A percentile compares a stretch with the other conserved stretches of the same genome.
These are phyloP conservation scores for Sebastes kiyomatsui DNA, from an alignment of 2,797 vertebrate species.

Conservation along the genomic window DNA sequence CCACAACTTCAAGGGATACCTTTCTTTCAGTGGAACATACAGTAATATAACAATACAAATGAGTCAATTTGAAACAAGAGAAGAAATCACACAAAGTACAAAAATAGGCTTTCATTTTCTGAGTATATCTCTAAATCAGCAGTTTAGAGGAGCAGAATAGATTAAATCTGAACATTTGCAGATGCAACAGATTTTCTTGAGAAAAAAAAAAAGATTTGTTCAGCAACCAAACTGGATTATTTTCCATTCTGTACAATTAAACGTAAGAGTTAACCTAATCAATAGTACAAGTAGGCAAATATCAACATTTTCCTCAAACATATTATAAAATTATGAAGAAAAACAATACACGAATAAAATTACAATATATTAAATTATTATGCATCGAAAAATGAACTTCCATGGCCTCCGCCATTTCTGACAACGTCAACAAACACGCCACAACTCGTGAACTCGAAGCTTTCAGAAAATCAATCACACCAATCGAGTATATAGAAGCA, in stretches of 20 bases:
- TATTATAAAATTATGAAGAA: too few species aligned
- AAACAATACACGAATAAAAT: too few species aligned
- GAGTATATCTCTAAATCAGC: conserved; percentile 1
- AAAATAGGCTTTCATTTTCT: conserved; percentile 10
- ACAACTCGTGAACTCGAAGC: too few species aligned
- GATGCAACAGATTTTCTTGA: background rate
- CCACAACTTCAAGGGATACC: too few species aligned
- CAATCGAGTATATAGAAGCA: too few species aligned
- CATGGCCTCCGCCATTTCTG: too few species aligned
- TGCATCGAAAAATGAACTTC: too few species aligned
- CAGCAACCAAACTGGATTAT: background rate
- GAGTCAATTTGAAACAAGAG: background rate
- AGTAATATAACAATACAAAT: background rate
- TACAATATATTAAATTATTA: too few species aligned
- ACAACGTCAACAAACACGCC: too few species aligned
- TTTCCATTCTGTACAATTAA: conserved; percentile 10
- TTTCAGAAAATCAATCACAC: too few species aligned
- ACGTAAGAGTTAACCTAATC: conserved; percentile 8
- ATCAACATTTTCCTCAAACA: too few species aligned
- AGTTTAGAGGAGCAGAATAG: background rate
- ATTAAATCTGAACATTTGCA: background rate
- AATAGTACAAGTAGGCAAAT: conserved; percentile 2
- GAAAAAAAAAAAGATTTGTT: background rate
- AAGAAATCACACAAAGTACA: conserved; percentile 24
- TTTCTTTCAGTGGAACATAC: background rate